phyloP scores from a whole-genome alignment of 2,888 invertebrate species.

The Podotricha telesiphe region DNA sequence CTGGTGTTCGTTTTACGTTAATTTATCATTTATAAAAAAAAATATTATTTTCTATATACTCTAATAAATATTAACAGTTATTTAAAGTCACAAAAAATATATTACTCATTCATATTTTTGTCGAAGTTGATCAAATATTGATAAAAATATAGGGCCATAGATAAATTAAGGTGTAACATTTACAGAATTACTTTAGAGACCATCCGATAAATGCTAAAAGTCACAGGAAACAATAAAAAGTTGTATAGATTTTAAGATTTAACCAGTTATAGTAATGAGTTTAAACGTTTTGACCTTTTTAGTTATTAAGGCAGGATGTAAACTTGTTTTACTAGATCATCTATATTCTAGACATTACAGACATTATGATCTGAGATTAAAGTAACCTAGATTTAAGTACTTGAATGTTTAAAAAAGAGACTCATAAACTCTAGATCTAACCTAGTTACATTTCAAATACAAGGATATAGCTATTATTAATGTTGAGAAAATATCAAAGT shows the following conservation, averaged over 20 bases:
- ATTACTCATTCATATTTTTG: no score
- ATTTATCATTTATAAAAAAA: no score
- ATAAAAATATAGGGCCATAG: neutral
- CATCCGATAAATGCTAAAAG: constrained; percentile 2
- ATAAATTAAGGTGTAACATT: neutral
- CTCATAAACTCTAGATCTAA: no score
- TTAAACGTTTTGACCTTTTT: constrained; percentile 18
- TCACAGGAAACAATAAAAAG: constrained; percentile 8
- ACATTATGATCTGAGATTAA: neutral
- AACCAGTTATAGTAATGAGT: neutral
- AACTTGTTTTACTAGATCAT: constrained; percentile 20
- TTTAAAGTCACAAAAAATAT: no score
- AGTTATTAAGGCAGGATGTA: constrained; percentile 7
- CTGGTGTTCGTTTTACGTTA: no score
- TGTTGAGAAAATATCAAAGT: no score
- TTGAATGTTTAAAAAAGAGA: no score
- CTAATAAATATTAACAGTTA: no score
- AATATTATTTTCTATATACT: no score
- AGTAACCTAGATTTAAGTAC: neutral
- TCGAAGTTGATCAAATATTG: neutral
- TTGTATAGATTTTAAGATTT: constrained; percentile 4
- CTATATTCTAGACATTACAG: constrained; percentile 14
- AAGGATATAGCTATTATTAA: no score
- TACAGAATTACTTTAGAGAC: neutral
- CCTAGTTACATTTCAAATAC: no score